These are phyloP conservation scores for Peromyscus attwateri DNA, from an alignment of 2,797 vertebrate genomes.

Conservation along the genomic window DNA sequence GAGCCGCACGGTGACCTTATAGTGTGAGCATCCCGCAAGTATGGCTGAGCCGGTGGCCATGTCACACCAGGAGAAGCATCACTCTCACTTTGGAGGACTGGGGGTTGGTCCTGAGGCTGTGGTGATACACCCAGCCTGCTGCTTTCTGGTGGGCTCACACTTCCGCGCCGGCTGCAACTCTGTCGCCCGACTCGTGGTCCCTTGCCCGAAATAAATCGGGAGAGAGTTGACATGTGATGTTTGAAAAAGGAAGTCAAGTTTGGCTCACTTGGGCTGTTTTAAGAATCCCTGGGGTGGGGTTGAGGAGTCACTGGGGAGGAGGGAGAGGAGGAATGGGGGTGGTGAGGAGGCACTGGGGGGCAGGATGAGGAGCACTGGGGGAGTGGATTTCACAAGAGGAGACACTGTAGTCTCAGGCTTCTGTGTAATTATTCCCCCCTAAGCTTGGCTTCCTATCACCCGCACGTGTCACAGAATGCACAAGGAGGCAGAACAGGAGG, in stretches of 20 bases:
- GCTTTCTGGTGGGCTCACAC: not conserved
- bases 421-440: not conserved
- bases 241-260: slow-evolving; percentile 46
- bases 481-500: not conserved
- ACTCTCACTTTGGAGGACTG: not conserved
- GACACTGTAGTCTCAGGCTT: not conserved
- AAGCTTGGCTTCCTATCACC: not conserved
- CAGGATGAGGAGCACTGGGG: not conserved
- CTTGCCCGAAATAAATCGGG: slow-evolving; percentile 72
- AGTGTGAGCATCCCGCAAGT: rapidly evolving
- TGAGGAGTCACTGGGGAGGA: not conserved
- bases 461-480: not conserved
- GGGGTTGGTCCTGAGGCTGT: not conserved
- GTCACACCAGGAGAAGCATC: not conserved
- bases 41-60: rapidly evolving
- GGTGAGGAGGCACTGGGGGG: too few relatives aligned
- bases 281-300: not conserved
- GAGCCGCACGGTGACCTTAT: rapidly evolving
- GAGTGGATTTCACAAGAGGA: not conserved
- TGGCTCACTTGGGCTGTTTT: slow-evolving; percentile 48
- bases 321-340: not conserved
- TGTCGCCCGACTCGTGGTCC: slow-evolving; percentile 30
- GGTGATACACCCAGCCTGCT: not conserved
- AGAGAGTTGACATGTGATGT: slow-evolving; percentile 57
- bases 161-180: not conserved